phyloP scores from a whole-genome alignment of 2,797 vertebrate genomes.

The Morelia viridis region DNA sequence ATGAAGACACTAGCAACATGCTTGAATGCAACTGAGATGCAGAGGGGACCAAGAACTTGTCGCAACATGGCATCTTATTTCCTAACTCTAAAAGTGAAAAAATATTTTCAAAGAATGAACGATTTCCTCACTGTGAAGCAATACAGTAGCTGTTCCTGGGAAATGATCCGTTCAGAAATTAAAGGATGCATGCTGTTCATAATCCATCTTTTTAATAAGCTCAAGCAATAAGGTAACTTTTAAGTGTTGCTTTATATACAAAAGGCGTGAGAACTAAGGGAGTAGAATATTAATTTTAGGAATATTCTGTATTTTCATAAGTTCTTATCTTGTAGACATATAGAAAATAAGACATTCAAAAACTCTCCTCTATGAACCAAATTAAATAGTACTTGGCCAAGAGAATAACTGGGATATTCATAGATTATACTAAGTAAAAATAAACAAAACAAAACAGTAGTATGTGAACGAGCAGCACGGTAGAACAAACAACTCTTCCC shows the following conservation, averaged over 20 bases:
- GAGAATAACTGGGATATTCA: not conserved
- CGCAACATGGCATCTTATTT: not conserved
- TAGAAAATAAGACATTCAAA: no score
- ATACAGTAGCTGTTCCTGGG: constrained; percentile 64
- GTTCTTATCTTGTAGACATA: not conserved
- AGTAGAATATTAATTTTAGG: not conserved
- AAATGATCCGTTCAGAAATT: constrained; percentile 59
- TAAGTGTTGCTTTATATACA: not conserved
- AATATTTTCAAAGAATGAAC: constrained; percentile 66
- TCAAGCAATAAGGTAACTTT: constrained; percentile 52
- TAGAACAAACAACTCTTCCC: not conserved
- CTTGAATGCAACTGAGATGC: constrained; percentile 39
- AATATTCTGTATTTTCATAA: not conserved
- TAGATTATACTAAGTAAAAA: not conserved
- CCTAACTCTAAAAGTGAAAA: constrained; percentile 45
- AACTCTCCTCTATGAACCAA: not conserved
- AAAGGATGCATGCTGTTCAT: constrained; percentile 56
- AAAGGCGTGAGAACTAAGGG: no score
- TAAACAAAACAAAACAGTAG: not conserved
- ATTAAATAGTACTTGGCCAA: not conserved
- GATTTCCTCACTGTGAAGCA: constrained; percentile 62
- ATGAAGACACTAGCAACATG: constrained; percentile 49
- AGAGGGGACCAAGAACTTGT: not conserved
- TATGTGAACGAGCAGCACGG: not conserved
- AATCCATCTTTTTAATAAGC: constrained; percentile 38